These are phyloP conservation scores for Drosophila serrata DNA, from an alignment of 1,140 invertebrate species.

Conservation along the genomic window DNA sequence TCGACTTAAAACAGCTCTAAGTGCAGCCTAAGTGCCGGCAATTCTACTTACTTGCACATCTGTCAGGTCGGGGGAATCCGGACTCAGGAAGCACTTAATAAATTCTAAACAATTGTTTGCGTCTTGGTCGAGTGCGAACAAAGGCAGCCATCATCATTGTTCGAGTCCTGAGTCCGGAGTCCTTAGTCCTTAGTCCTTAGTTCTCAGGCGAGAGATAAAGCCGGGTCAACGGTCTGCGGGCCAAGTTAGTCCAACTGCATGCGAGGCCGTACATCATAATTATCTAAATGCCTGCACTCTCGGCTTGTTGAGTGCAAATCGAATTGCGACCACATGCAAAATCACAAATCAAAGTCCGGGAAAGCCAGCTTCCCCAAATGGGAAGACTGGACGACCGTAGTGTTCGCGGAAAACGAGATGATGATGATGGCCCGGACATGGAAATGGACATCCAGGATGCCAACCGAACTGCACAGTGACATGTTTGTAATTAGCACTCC, in stretches of 20 bases:
- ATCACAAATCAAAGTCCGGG: slow-evolving; percentile 28
- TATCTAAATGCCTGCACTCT: slow-evolving; percentile 38
- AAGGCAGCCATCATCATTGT: slow-evolving; percentile 55
- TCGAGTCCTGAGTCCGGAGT: neutral
- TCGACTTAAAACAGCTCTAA: slow-evolving; percentile 44
- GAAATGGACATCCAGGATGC: slow-evolving; percentile 10
- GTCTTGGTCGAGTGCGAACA: slow-evolving; percentile 59
- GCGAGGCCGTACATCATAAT: slow-evolving; percentile 49
- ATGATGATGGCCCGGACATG: slow-evolving; percentile 18
- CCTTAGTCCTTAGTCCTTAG: neutral
- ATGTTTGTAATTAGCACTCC: slow-evolving; percentile 77
- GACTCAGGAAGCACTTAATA: slow-evolving; percentile 75
- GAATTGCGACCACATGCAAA: slow-evolving; percentile 56
- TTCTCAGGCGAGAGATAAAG: slow-evolving; percentile 2
- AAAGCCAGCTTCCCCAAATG: slow-evolving; percentile 25
- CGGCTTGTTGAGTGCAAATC: slow-evolving; percentile 58
- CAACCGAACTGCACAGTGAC: slow-evolving; percentile 43
- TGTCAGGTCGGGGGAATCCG: slow-evolving; percentile 43
- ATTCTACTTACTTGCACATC: slow-evolving; percentile 43
- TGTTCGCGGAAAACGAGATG: slow-evolving; percentile 21
- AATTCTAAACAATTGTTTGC: slow-evolving; percentile 72
- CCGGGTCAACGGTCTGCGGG: slow-evolving; percentile 56
- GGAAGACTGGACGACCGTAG: neutral
- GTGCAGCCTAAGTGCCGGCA: slow-evolving; percentile 57
- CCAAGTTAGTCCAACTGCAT: slow-evolving; percentile 14